Evolutionary conservation across 2,888 invertebrate genomes (phyloP).

Genomic region (Malthinus seriepunctatus): DNA sequence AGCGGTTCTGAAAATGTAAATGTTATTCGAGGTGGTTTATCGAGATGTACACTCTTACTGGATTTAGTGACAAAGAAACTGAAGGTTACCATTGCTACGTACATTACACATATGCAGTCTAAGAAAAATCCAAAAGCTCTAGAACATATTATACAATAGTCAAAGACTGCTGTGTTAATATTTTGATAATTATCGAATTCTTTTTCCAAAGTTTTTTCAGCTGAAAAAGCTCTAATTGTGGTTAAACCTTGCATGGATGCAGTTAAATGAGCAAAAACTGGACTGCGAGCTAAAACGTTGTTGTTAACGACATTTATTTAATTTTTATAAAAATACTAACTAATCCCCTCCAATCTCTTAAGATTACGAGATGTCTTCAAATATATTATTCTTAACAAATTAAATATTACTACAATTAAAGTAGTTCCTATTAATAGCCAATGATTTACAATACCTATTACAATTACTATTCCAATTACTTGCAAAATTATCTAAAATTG

Average conservation of each 20-base stretch:
- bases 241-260: conserved; percentile 88
- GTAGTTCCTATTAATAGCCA: conserved; percentile 69
- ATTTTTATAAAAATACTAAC: conserved; percentile 53
- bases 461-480: conserved; percentile 72
- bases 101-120: conserved; percentile 70
- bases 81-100: conserved; percentile 67
- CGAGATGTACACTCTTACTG: conserved; percentile 26
- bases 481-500: conserved; percentile 62
- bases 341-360: conserved; percentile 70
- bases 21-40: background rate
- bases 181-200: conserved; percentile 86
- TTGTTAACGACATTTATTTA: conserved; percentile 3
- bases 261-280: conserved; percentile 76
- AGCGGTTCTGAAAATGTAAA: conserved; percentile 41
- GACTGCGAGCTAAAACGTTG: conserved; percentile 68
- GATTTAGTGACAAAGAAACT: conserved; percentile 62
- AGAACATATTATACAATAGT: conserved; percentile 54
- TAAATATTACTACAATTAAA: conserved; percentile 66
- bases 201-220: conserved; percentile 73
- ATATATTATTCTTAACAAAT: conserved; percentile 68
- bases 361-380: conserved; percentile 74
- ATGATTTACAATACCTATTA: conserved; percentile 73
- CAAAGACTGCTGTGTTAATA: conserved; percentile 82
- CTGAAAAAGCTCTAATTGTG: conserved; percentile 87
- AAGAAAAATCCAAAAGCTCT: conserved; percentile 76